Percentiles rank a stretch among this genome's conserved stretches.
Evolutionary conservation across 2,113 vertebrate genomes (phyloP).

Genomic region (Neogale vison): DNA sequence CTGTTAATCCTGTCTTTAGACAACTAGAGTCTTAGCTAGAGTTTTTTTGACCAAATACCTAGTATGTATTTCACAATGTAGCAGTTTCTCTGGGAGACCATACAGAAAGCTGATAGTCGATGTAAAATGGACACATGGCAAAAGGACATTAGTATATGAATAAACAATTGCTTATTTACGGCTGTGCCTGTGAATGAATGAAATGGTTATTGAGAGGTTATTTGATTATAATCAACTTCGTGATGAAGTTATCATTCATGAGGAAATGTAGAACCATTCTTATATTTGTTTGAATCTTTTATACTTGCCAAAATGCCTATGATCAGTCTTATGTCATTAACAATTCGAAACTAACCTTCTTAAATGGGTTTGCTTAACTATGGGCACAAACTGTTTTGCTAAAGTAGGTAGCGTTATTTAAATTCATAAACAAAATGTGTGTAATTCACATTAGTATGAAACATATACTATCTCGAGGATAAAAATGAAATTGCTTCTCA

Average conservation of each 20-base stretch:
- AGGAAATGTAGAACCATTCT: neutral
- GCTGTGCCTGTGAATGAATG: neutral
- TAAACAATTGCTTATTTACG: neutral
- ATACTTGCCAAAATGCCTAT: neutral
- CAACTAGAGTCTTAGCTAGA: neutral
- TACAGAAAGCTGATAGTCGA: neutral
- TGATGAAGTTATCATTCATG: neutral
- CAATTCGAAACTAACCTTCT: neutral
- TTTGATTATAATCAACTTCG: neutral
- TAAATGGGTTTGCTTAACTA: neutral
- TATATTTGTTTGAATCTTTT: neutral
- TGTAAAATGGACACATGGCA: neutral
- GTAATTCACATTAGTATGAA: neutral
- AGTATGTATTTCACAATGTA: neutral
- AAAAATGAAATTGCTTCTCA: slow-evolving; percentile 24
- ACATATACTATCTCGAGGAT: neutral
- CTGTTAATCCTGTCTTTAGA: neutral
- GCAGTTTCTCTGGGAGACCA: neutral
- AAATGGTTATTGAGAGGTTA: neutral
- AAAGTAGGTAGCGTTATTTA: neutral
- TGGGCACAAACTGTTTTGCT: neutral
- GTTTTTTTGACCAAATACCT: neutral
- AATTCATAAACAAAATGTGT: neutral
- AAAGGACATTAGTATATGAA: neutral
- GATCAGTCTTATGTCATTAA: neutral